Conservation (phyloP, 2,797 vertebrate species). For the Lindbergichthys nudifrons region DNA sequence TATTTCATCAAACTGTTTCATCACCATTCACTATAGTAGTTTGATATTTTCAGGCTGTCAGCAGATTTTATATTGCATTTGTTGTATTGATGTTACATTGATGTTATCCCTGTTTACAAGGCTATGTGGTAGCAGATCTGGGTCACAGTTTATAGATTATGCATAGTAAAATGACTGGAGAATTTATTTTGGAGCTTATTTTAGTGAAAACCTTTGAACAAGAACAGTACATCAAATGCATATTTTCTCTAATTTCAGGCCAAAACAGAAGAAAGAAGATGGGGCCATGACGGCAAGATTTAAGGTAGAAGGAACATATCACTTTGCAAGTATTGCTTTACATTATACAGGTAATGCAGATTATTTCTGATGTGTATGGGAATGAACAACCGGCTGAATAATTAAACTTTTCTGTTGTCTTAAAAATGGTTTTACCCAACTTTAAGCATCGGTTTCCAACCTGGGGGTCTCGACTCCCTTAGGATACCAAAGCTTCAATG, state of each 20-base stretch:
- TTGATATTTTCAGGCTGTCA: neutral
- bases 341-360: neutral
- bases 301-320: neutral
- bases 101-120: no score
- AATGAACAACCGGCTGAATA: neutral
- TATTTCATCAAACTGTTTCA: neutral
- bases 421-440: neutral
- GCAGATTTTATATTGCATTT: neutral
- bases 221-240: neutral
- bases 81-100: neutral
- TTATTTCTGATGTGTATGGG: neutral
- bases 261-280: neutral
- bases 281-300: neutral
- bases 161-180: neutral
- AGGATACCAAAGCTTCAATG: no score
- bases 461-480: no score
- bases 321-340: neutral
- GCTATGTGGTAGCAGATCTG: neutral
- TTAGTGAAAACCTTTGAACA: no score
- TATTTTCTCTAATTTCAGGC: neutral
- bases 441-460: neutral
- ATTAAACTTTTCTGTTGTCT: neutral
- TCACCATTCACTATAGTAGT: neutral
- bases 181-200: neutral
- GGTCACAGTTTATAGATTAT: neutral